Conservation (phyloP, 1,140 invertebrate species). For the Drosophila parvula region DNA sequence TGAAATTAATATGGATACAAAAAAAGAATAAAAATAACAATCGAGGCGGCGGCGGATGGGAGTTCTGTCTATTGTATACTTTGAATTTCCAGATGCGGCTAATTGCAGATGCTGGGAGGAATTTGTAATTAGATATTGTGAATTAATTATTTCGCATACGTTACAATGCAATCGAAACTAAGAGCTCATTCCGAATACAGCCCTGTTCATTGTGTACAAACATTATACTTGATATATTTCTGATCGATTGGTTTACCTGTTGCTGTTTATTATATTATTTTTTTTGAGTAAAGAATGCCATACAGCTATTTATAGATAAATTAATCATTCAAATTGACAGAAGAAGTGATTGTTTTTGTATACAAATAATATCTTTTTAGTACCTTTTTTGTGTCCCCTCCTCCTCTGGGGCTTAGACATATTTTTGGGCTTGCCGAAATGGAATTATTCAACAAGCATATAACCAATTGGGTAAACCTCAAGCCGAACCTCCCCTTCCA, state of each 20-base stretch:
- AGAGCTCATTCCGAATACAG: neutral
- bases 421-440: slow-evolving; percentile 39
- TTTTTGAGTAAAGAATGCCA: neutral
- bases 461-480: slow-evolving; percentile 17
- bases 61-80: slow-evolving; percentile 31
- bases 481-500: neutral
- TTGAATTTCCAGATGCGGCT: slow-evolving; percentile 15
- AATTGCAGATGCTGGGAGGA: slow-evolving; percentile 27
- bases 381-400: neutral
- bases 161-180: neutral
- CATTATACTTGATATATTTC: neutral
- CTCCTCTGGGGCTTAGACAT: neutral
- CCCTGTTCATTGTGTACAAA: too few species aligned
- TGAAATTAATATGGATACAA: slow-evolving; percentile 20
- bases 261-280: neutral
- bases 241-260: slow-evolving; percentile 4
- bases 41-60: neutral
- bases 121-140: slow-evolving; percentile 31
- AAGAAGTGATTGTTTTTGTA: slow-evolving; percentile 6
- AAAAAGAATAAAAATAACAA: slow-evolving; percentile 18
- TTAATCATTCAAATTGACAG: slow-evolving; percentile 11
- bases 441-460: slow-evolving; percentile 17
- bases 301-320: neutral
- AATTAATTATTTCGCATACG: slow-evolving; percentile 6
- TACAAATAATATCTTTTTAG: slow-evolving; percentile 11